These are phyloP conservation scores for Embidobia sp. DNA, from an alignment of 2,888 invertebrate genomes.

Conservation along the genomic window DNA sequence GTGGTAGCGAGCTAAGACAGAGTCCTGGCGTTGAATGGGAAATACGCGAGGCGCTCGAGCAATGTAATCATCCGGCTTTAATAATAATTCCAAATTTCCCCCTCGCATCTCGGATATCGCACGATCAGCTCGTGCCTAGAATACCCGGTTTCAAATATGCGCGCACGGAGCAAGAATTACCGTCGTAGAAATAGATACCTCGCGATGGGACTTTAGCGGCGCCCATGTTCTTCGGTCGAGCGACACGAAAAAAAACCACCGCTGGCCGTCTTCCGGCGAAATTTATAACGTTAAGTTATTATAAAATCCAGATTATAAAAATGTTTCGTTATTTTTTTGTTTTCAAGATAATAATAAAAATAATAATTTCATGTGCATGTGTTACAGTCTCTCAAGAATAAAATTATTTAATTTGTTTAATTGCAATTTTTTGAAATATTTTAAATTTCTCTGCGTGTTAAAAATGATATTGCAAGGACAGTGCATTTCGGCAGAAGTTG, in stretches of 20 bases:
- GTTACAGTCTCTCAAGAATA: too few relatives aligned
- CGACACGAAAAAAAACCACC: conserved; percentile 25
- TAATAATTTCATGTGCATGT: too few relatives aligned
- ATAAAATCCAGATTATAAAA: too few relatives aligned
- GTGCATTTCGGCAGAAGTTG: too few relatives aligned
- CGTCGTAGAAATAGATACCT: conserved; percentile 33
- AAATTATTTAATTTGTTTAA: too few relatives aligned
- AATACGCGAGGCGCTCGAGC: too few relatives aligned
- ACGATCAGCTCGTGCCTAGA: conserved; percentile 66
- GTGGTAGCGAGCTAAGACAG: conserved; percentile 4
- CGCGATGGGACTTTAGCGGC: conserved; percentile 16
- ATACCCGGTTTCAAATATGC: conserved; percentile 34
- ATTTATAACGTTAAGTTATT: conserved; percentile 42
- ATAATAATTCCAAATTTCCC: conserved; percentile 71
- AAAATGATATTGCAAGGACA: too few relatives aligned
- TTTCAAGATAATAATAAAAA: too few relatives aligned
- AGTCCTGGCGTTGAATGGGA: conserved; percentile 25
- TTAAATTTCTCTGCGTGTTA: too few relatives aligned
- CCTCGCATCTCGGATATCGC: conserved; percentile 68
- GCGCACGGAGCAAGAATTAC: conserved; percentile 42
- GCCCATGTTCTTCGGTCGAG: conserved; percentile 14
- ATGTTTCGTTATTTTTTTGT: too few relatives aligned
- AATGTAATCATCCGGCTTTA: conserved; percentile 59
- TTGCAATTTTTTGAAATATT: too few relatives aligned
- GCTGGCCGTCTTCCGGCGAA: conserved; percentile 17